These are phyloP conservation scores for Polymixis flavicincta DNA, from an alignment of 2,888 invertebrate species.

Conservation along the genomic window DNA sequence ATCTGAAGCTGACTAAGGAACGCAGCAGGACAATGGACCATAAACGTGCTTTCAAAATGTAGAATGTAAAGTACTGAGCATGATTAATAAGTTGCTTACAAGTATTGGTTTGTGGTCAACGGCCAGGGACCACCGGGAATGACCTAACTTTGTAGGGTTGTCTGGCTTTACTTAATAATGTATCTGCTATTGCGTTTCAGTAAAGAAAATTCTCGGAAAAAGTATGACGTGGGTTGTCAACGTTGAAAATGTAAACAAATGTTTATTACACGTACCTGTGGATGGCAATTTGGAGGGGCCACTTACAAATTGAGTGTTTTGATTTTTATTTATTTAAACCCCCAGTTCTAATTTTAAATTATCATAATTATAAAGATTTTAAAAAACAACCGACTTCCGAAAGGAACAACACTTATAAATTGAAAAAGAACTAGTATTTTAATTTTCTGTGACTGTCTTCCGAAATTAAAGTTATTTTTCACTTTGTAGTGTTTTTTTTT, in stretches of 20 bases:
- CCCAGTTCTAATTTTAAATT: no score
- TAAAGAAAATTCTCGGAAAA: background rate
- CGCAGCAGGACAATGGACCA: conserved; percentile 55
- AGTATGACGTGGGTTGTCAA: background rate
- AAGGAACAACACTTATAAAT: no score
- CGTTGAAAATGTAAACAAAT: background rate
- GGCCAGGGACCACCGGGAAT: conserved; percentile 58
- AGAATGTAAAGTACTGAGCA: conserved; percentile 45
- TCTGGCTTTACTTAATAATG: background rate
- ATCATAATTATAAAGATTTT: no score
- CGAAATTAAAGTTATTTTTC: no score
- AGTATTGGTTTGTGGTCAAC: conserved; percentile 57
- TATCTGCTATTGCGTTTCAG: background rate
- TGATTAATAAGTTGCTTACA: conserved; percentile 63
- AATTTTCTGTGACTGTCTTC: no score
- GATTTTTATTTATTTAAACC: background rate
- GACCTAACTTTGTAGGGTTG: conserved; percentile 51
- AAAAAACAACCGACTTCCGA: no score
- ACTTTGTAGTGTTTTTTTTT: no score
- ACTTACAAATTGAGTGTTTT: background rate
- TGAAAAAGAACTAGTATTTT: no score
- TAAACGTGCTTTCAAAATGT: conserved; percentile 53
- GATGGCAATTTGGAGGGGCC: background rate
- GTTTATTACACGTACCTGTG: background rate
- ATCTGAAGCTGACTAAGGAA: conserved; percentile 23